Evolutionary conservation across 2,113 vertebrate genomes (phyloP), one percentile per base, ranked within the genome.

Genomic region (Grammomys surdaster): DNA sequence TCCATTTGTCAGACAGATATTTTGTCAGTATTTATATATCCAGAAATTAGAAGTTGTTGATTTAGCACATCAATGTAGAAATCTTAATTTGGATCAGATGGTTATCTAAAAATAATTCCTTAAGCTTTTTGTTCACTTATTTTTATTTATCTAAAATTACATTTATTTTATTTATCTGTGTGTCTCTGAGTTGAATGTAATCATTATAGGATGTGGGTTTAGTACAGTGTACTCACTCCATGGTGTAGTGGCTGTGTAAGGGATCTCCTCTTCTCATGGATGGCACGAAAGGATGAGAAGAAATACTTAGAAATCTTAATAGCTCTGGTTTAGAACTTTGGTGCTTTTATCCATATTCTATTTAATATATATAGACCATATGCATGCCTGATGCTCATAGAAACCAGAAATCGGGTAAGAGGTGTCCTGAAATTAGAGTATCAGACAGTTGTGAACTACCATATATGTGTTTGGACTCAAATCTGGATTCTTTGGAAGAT

Each of bases 81-180:
- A 46, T 89, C 89, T 97, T 36, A 75, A 76, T 95, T 51, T 70
- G 72, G 31, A 78, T 43, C 26, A 54, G 65, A 89, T 60, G 20
- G 54, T n/a, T 36, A 69, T n/a, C 48, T 76, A 51, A 80, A 85
- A 89, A 60, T 91, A n/a, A 51, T 63, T 24, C 19, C 48, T 40
- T 81, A 43, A 81, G 28, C 31, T 17, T 36, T 84, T 78, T 67
- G 22, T 77, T 77, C 28, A 9, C 22, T 63, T 43, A 84, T 24
- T 40, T 56, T 81, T 63, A 63, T 63, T 63, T 63, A 63, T 40
- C 24, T 60, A 28, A 84, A 84, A 63, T 84, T 63, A 84, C 13
- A 43, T 84, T 63, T 84, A 14, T 43, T 84, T 43, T 84, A 20
- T 24, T 2, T 60, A 1, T n/a, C 2, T 58, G 5, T 82, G 19